Evolutionary conservation across 2,113 vertebrate species (phyloP).

Genomic region (Campylorhamphus procurvoides): DNA sequence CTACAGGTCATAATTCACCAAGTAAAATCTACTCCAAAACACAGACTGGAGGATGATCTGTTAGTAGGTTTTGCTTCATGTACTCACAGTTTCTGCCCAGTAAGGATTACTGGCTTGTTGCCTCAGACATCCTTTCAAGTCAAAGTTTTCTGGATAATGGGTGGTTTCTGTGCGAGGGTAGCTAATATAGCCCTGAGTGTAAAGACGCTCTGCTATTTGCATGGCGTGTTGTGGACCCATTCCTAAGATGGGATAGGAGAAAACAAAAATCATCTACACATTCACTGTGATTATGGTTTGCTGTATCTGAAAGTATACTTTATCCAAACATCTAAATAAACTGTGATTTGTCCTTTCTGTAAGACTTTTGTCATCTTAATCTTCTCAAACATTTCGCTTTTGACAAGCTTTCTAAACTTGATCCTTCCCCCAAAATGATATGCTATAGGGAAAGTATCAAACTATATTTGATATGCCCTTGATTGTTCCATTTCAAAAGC

Average conservation of each 20-base stretch:
- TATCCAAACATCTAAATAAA: background rate
- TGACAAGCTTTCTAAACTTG: background rate
- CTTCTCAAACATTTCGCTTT: background rate
- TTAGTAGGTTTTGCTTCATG: background rate
- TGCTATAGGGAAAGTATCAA: background rate
- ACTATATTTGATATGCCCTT: background rate
- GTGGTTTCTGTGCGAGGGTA: constrained; percentile 98
- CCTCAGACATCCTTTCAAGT: constrained; percentile 89
- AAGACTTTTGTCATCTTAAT: background rate
- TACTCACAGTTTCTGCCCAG: constrained; percentile 89
- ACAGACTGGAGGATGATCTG: background rate
- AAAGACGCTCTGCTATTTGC: constrained; percentile 96
- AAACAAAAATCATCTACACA: background rate
- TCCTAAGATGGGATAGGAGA: constrained; percentile 70
- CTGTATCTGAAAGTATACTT: background rate
- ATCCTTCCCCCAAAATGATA: background rate
- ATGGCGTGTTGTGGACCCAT: constrained; percentile 96
- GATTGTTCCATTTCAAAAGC: background rate
- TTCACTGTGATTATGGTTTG: background rate
- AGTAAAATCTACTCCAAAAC: background rate
- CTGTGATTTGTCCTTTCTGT: background rate
- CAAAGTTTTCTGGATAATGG: constrained; percentile 95
- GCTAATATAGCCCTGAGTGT: constrained; percentile 97
- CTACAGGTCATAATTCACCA: background rate
- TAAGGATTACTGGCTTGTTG: constrained; percentile 88